These are phyloP conservation scores for Halocynthia aurantium DNA, from an alignment of 23 tunicate species.

Conservation along the genomic window DNA sequence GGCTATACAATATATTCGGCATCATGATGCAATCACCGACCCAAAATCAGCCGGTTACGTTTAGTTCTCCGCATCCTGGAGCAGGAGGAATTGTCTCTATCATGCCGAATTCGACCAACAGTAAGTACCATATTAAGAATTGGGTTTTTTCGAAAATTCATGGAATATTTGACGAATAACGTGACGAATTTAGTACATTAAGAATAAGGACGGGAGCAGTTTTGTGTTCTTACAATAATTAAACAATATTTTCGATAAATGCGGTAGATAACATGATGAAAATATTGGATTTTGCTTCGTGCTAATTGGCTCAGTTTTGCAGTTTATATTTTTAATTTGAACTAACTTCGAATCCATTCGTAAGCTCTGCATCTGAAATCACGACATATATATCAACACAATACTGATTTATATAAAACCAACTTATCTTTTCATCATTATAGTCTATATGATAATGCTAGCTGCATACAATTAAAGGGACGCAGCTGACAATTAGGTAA, in stretches of 20 bases:
- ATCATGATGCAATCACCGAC: constrained; percentile 85
- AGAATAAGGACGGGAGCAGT: too few species aligned
- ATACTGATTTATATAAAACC: too few species aligned
- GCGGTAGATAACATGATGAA: constrained; percentile 3
- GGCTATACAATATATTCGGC: neutral
- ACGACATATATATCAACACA: too few species aligned
- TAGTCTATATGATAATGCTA: too few species aligned
- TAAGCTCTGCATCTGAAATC: too few species aligned
- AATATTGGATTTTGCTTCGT: neutral
- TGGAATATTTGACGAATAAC: neutral
- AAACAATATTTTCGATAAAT: neutral
- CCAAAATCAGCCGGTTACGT: constrained; percentile 77
- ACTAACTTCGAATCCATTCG: too few species aligned
- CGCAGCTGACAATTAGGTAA: too few species aligned
- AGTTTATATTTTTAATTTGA: too few species aligned
- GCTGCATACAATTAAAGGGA: too few species aligned
- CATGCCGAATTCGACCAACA: constrained; percentile 62
- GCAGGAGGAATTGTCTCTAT: constrained; percentile 59
- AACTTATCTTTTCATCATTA: too few species aligned
- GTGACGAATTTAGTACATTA: neutral
- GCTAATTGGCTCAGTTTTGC: too few species aligned
- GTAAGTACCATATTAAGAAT: constrained; percentile 18
- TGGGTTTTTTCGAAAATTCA: neutral
- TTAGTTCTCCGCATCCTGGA: constrained; percentile 65
- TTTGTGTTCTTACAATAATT: too few species aligned